Conservation (phyloP, 2,888 invertebrate genomes). For the Torymus auratus region DNA sequence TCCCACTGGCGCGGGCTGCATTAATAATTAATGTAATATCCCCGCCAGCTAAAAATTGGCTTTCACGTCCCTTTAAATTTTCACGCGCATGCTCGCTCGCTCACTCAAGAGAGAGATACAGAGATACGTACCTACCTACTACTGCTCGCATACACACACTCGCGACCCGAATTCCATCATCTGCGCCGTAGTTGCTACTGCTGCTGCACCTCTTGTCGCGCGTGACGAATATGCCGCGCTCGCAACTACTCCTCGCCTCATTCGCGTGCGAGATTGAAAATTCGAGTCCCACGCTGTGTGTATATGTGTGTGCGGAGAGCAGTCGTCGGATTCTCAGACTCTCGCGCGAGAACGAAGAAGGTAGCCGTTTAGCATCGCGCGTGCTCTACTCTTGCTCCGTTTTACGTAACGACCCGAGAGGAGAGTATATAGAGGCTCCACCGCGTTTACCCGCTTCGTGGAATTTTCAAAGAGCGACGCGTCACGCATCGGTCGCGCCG, state of each 20-base stretch:
- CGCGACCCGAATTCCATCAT: conserved; percentile 71
- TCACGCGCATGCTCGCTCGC: background rate
- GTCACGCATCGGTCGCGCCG: conserved; percentile 58
- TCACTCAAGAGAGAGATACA: background rate
- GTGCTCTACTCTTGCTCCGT: conserved; percentile 61
- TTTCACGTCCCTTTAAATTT: conserved; percentile 21
- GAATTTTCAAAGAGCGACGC: conserved; percentile 64
- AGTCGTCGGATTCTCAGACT: conserved; percentile 67
- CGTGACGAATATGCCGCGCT: conserved; percentile 61
- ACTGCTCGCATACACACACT: conserved; percentile 45
- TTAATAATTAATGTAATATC: conserved; percentile 32
- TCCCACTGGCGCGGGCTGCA: background rate
- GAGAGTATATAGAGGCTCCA: conserved; percentile 24
- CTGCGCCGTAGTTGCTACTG: background rate
- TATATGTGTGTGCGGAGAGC: conserved; percentile 50
- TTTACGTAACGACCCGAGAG: conserved; percentile 70
- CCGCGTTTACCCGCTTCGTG: conserved; percentile 69
- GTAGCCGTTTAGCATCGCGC: conserved; percentile 61
- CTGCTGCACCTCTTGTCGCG: conserved; percentile 61
- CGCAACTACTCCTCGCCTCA: conserved; percentile 50
- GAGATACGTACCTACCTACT: background rate
- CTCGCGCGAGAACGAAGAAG: background rate
- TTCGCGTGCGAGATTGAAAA: conserved; percentile 69
- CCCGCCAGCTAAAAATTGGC: background rate
- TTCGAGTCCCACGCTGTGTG: conserved; percentile 67